Conservation (phyloP, 23 tunicate species). For the Phallusia fumigata region DNA sequence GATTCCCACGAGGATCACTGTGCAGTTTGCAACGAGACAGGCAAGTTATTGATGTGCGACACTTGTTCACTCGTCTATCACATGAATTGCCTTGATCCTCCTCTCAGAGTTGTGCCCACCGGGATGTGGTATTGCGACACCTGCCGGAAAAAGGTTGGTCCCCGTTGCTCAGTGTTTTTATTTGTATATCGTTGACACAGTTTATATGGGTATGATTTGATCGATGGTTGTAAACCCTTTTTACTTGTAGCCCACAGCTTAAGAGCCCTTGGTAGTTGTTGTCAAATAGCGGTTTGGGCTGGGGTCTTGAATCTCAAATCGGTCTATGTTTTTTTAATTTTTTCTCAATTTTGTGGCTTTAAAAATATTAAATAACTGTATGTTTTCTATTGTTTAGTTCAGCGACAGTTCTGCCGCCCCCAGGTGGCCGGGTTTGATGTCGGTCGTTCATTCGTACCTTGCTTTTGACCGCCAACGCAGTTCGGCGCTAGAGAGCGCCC, state of each 20-base stretch:
- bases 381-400: constrained; percentile 44
- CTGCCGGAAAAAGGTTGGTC: constrained; percentile 55
- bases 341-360: too few relatives aligned
- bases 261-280: too few relatives aligned
- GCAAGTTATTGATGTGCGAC: constrained; percentile 80
- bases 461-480: constrained; percentile 58
- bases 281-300: too few relatives aligned
- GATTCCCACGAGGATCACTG: constrained; percentile 54
- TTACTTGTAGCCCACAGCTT: too few relatives aligned
- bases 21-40: constrained; percentile 53
- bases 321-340: too few relatives aligned
- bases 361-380: too few relatives aligned
- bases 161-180: too few relatives aligned
- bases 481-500: constrained; percentile 26
- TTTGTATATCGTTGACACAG: too few relatives aligned
- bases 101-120: constrained; percentile 39
- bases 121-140: constrained; percentile 75
- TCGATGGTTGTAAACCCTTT: too few relatives aligned
- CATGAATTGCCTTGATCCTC: constrained; percentile 54
- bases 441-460: constrained; percentile 75
- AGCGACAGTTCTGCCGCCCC: constrained; percentile 35
- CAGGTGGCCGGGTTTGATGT: constrained; percentile 75
- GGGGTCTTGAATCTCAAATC: too few relatives aligned
- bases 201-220: too few relatives aligned
- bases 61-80: constrained; percentile 73